Percentiles rank a stretch among this genome's conserved stretches.
phyloP scores from a whole-genome alignment of 2,888 invertebrate species.

The Eustalomyia histrio region DNA sequence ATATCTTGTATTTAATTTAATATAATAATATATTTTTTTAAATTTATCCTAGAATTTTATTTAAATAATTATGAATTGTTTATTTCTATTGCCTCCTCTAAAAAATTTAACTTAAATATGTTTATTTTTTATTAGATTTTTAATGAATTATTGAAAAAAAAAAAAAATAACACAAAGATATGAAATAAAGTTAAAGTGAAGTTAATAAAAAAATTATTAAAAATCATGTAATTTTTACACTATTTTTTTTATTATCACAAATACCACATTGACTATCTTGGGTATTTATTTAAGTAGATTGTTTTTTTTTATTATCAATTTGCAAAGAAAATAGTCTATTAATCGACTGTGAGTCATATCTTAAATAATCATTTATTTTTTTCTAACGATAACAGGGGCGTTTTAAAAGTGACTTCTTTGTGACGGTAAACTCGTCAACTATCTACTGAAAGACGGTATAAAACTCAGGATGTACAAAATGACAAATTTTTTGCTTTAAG shows the following conservation, averaged over 20 bases:
- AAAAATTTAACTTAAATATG: constrained; percentile 12
- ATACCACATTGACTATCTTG: not conserved
- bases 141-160: constrained; percentile 62
- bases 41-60: not conserved
- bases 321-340: not conserved
- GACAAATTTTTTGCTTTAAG: too few relatives aligned
- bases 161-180: constrained; percentile 57
- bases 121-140: constrained; percentile 57
- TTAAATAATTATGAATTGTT: constrained; percentile 33
- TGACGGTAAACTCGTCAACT: too few relatives aligned
- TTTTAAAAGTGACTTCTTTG: too few relatives aligned
- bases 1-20: not conserved
- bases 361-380: not conserved
- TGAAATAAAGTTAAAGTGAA: constrained; percentile 61
- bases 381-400: too few relatives aligned
- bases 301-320: not conserved
- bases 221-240: not conserved
- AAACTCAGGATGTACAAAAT: too few relatives aligned
- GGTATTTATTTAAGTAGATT: not conserved
- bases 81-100: constrained; percentile 1
- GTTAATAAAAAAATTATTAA: constrained; percentile 48
- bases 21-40: too few relatives aligned
- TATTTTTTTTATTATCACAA: not conserved
- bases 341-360: not conserved
- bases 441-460: too few relatives aligned